Base-by-base conservation (phyloP, 2,888 invertebrate species). In the Amphipyra berbera region DNA sequence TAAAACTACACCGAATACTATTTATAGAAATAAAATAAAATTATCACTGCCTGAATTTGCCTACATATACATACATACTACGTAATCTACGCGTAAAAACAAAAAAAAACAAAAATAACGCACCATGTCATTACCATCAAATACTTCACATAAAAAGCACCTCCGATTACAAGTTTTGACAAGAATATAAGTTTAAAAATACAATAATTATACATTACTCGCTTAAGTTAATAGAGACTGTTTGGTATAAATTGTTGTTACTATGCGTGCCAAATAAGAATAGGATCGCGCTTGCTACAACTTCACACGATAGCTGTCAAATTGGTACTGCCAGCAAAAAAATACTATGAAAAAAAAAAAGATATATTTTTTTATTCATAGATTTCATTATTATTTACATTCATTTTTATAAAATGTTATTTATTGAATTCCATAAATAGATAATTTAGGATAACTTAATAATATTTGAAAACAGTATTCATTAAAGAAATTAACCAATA, bases 61-160 rank as follows among this genome's bases (percentile, higher is more conserved):
- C 53, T 73, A 78, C 57, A 48, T 53, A 68, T 59, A 50, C 46
- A 13, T 13, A 73, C 37, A 49, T 73, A 74, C 54, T 63, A 64
- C 58, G 61, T 60, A 59, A 59, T 53, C 67, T 83, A 83, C 64
- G 68, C 65, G 78, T 82, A 84, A 61, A 85, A 83, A 85, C 78
- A 83, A 81, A 78, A 69, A 70, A 63, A 82, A 83, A 86, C 79
- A 83, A 86, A 88, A 86, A 85, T 85, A 90, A 90, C 90, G 92
- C 91, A 92, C 91, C 90, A 82, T 78, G 66, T 73, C 60, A 72
- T 74, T 78, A 72, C 81, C 82, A 81, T 81, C 82, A 81, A 83
- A 84, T 80, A 76, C 79, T 80, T 83, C 75, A 85, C 83, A 79
- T 85, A 85, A 86, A 83, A 90, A 92, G 93, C 93, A 92, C 93